These are phyloP conservation scores for Scaptomyza montana DNA, from an alignment of 1,140 invertebrate species.

Conservation along the genomic window DNA sequence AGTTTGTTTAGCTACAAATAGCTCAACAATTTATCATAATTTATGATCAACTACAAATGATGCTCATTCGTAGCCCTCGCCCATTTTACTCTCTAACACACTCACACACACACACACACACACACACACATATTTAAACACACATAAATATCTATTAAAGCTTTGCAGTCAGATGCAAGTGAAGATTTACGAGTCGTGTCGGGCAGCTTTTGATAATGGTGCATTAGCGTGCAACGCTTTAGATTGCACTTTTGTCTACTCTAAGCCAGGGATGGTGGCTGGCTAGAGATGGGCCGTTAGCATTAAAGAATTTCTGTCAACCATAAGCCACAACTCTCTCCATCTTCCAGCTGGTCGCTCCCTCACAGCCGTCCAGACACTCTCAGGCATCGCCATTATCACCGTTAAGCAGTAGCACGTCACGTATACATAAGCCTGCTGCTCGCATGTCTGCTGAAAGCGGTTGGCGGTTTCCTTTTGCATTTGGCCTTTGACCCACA, in stretches of 20 bases:
- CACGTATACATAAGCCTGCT: conserved; percentile 58
- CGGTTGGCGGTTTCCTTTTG: conserved; percentile 58
- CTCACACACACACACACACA: conserved; percentile 12
- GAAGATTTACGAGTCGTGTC: conserved; percentile 70
- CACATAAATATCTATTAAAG: conserved; percentile 79
- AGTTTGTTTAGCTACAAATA: conserved; percentile 33
- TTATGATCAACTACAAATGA: conserved; percentile 42
- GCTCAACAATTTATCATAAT: conserved; percentile 74
- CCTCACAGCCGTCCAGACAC: neutral
- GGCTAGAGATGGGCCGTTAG: conserved; percentile 2
- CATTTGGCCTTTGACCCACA: conserved; percentile 55
- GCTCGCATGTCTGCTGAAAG: conserved; percentile 45
- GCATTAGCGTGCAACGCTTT: conserved; percentile 76
- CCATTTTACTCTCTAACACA: conserved; percentile 9
- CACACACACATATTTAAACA: conserved; percentile 10
- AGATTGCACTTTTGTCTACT: conserved; percentile 65
- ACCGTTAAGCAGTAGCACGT: conserved; percentile 64
- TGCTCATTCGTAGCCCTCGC: conserved; percentile 7
- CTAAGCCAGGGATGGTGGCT: neutral
- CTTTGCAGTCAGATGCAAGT: conserved; percentile 67
- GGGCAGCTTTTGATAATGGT: conserved; percentile 71
- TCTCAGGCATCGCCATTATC: conserved; percentile 65
- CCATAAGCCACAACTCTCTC: conserved; percentile 46
- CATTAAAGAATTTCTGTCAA: conserved; percentile 51
- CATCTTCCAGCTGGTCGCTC: neutral